Evolutionary conservation across 1,140 invertebrate species (phyloP), one percentile per base, ranked within the genome.

Genomic region (Drosophila kohkoa): DNA sequence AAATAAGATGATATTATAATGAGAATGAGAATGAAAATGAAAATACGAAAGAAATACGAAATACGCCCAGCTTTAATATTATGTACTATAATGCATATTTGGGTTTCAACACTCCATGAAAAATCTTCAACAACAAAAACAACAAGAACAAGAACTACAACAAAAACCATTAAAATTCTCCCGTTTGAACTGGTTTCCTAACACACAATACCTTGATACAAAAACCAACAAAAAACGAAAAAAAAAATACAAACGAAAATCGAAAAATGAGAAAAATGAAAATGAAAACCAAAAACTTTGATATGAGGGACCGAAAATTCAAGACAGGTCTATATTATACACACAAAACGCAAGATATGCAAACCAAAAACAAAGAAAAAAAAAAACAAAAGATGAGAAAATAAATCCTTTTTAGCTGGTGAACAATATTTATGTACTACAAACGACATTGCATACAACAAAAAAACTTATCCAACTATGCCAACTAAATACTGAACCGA

Each of bases 241-340:
- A 13, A 45, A 58, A 48, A 62, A 58, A 6, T 8, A 6, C 7
- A 32, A 66, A 45, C 6, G 8, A 45, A 43, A 52, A 62, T 25
- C 15, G 32, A 38, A 52, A 52, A 45, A 59, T 2, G 7, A 32
- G 38, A 48, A 32, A 52, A 69, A 52, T 15, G 57, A 63, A 52
- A 43, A 51, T 52, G n/a, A 28, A 52, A 43, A 64, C 49, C 49
- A 70, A 76, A 75, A 89, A 78, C 85, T 88, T 88, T 85, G 83
- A 89, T 88, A 88, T 88, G 77, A 81, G 83, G 83, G 83, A 88
- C 83, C 83, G 74, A 89, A 78, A 88, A 72, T 88, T 78, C 67
- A 79, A 63, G 83, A 80, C 77, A 89, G 85, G 85, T 88, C 83
- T 89, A 89, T 82, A 87, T 88, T 87, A 87, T 87, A 87, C 80